Base-by-base conservation (phyloP, 2,888 invertebrate species). In the Bombyx huttoni region DNA sequence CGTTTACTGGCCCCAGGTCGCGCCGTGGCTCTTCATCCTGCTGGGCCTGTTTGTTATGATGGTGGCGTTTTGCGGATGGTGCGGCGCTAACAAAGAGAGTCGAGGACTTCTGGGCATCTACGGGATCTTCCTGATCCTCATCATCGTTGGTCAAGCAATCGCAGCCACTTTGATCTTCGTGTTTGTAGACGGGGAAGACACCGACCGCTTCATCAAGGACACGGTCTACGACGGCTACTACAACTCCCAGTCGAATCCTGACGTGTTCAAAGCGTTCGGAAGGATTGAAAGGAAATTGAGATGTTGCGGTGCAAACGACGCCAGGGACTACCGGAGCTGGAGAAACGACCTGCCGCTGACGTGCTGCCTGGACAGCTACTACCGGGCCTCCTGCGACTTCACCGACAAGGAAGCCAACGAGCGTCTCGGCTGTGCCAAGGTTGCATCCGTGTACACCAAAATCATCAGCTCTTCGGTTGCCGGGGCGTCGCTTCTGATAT, bases 401-500 rank as follows among this genome's bases (percentile, higher is more conserved):
- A 88, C 88, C 0, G 87, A 88, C 51, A 88, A 88, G 60, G 88
- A 88, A 60, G 88, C 88, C 0, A 88, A 88, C 54, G 88, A 88
- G 54, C 69, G 87, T 61, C 61, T 87, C 47, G 88, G 88, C 47
- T 88, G 87, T 72, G 86, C 87, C 58, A 87, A 87, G 70, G 88
- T 88, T 53, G 88, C 88, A 0, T 63, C 87, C n/a, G 88, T 86
- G 24, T 88, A 88, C 58, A 82, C 85, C 0, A 87, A 87, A 66
- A 88, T 88, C 51, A 86, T 88, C 59, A 85, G 84, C 54, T 86
- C 87, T 0, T 83, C 83, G 0, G 73, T 88, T 0, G 87, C 86
- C 8, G 87, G 84, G 12, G 81, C 82, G 45, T 83, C 86, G 0
- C 59, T 87, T 9, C 56, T 88, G 6, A 84, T 87, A 9, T 77